Evolutionary conservation across 2,113 vertebrate species (phyloP).

Genomic region (Ifrita kowaldi): DNA sequence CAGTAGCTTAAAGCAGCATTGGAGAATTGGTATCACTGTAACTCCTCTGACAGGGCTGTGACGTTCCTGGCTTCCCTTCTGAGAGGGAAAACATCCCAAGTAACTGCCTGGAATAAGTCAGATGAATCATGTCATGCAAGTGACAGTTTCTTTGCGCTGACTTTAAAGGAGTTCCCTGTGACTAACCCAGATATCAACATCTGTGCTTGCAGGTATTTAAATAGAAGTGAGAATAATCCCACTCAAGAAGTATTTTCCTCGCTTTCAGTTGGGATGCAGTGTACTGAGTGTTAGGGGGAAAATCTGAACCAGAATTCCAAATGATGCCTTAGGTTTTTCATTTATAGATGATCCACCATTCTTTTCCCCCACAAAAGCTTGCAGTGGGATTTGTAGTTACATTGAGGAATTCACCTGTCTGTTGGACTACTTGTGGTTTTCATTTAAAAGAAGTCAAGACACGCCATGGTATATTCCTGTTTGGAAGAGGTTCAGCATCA

Average conservation of each 20-base stretch:
- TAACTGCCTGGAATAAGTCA: background rate
- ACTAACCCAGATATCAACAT: background rate
- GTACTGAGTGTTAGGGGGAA: background rate
- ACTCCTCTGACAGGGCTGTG: background rate
- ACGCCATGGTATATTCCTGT: rapidly evolving
- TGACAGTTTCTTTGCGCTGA: background rate
- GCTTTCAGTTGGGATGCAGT: background rate
- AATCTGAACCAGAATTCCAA: background rate
- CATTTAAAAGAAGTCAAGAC: background rate
- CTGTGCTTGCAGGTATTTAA: background rate
- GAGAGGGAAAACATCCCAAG: background rate
- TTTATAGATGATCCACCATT: background rate
- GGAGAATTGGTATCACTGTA: background rate
- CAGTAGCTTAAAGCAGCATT: background rate
- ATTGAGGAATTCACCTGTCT: background rate
- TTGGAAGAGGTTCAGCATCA: background rate
- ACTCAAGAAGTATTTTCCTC: background rate
- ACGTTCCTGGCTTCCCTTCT: background rate
- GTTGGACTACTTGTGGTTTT: background rate
- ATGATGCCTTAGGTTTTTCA: too few species aligned
- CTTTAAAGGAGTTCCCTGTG: background rate
- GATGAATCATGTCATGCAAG: background rate
- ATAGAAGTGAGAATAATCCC: background rate
- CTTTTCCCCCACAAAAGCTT: background rate
- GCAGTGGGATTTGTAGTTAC: background rate